Percentiles rank a stretch among this genome's conserved stretches.
These are phyloP conservation scores for Ennomos quercinarius DNA, from an alignment of 2,888 invertebrate species.

Conservation along the genomic window DNA sequence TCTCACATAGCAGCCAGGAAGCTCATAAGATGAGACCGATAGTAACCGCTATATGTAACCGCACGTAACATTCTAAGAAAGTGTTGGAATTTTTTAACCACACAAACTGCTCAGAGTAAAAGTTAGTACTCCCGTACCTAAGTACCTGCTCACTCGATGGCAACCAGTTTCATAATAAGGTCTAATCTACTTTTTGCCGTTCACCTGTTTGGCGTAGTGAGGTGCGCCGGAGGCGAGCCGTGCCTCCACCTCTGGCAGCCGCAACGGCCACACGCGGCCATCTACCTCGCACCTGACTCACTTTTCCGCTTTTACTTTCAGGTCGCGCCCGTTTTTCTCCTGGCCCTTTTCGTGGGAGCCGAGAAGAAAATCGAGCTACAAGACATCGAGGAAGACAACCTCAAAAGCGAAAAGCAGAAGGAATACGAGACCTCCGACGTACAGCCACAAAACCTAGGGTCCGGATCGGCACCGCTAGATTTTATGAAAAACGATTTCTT, in stretches of 20 bases:
- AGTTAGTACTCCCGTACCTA: conserved; percentile 73
- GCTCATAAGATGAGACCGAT: conserved; percentile 17
- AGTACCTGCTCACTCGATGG: conserved; percentile 52
- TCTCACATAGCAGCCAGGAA: background rate
- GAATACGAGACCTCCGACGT: conserved; percentile 58
- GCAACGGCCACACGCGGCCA: conserved; percentile 33
- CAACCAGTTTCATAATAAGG: conserved; percentile 76
- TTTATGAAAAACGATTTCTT: conserved; percentile 68
- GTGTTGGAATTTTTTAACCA: conserved; percentile 65
- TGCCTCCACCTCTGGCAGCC: conserved; percentile 59
- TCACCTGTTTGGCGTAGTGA: conserved; percentile 70
- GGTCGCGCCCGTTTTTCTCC: conserved; percentile 65
- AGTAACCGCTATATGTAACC: conserved; percentile 46
- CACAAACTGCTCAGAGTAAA: conserved; percentile 76
- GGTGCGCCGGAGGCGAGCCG: conserved; percentile 47
- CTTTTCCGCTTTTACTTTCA: conserved; percentile 75
- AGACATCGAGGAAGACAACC: conserved; percentile 90
- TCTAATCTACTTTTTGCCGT: conserved; percentile 76
- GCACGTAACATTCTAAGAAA: conserved; percentile 58
- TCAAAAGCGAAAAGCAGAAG: conserved; percentile 84
- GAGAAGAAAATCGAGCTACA: conserved; percentile 89
- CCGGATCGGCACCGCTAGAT: conserved; percentile 57
- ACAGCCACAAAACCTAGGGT: conserved; percentile 45
- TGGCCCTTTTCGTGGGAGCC: conserved; percentile 65
- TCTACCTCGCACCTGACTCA: conserved; percentile 47